A percentile compares a stretch with the other conserved stretches of the same genome.
Evolutionary conservation across 2,797 vertebrate species (phyloP).

Genomic region (Atherinosoma microstoma): DNA sequence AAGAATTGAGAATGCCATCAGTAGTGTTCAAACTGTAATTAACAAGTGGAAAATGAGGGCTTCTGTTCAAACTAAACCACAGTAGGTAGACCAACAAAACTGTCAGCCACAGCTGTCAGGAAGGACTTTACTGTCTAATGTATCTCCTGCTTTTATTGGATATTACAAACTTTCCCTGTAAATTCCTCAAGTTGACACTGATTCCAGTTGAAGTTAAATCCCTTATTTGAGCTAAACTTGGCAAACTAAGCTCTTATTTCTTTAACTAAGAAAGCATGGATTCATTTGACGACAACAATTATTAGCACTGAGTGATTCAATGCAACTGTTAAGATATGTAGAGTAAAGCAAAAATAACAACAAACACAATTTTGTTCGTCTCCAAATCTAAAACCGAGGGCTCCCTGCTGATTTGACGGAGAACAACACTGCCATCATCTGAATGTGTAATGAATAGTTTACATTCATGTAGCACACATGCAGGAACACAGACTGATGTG

Average conservation of each 20-base stretch:
- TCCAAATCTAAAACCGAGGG: neutral
- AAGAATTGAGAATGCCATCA: no score
- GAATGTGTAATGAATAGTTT: slow-evolving; percentile 33
- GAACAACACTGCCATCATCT: slow-evolving; percentile 69
- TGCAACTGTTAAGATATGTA: neutral
- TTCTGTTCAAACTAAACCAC: no score
- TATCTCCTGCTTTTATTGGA: no score
- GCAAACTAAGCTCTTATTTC: neutral
- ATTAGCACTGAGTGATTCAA: neutral
- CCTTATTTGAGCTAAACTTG: slow-evolving; percentile 1
- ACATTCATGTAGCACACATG: neutral
- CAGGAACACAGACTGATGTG: neutral
- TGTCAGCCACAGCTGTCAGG: no score
- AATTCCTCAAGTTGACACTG: neutral
- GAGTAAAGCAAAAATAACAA: no score
- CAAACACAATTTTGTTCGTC: neutral
- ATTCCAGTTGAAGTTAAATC: neutral
- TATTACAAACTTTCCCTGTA: no score
- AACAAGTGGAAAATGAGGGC: no score
- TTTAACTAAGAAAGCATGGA: neutral
- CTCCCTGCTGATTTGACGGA: slow-evolving; percentile 8
- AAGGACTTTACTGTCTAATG: no score
- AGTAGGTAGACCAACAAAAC: no score
- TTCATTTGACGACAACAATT: neutral
- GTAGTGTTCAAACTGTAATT: no score